phyloP scores from a whole-genome alignment of 92 coral and sea anemone genomes.

The Paragorgia papillata region DNA sequence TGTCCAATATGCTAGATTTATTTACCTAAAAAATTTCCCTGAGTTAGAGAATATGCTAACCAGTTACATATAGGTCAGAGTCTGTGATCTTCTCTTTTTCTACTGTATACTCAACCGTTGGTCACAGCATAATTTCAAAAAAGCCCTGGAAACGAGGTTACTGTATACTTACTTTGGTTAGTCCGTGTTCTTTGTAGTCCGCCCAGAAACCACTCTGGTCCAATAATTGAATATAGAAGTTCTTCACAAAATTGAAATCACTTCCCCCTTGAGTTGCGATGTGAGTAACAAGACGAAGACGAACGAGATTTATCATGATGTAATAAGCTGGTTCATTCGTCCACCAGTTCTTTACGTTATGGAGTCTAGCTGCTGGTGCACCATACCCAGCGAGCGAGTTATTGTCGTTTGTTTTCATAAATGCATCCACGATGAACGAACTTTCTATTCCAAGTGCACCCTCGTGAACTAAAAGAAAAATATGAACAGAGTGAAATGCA shows the following conservation, averaged over 20 bases:
- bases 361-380: not conserved
- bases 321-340: not conserved
- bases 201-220: not conserved
- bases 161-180: not conserved
- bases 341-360: not conserved
- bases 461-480: not conserved
- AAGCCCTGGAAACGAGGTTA: not conserved
- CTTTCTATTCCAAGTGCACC: slow-evolving; percentile 12
- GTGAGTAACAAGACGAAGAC: slow-evolving; percentile 4
- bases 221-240: not conserved
- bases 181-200: slow-evolving; percentile 6
- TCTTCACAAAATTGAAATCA: not conserved
- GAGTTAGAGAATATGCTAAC: no score
- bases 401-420: not conserved
- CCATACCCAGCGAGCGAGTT: not conserved
- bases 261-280: slow-evolving; percentile 27
- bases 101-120: no score
- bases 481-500: no score
- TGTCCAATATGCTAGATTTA: no score
- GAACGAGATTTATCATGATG: not conserved
- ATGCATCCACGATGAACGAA: not conserved
- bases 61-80: no score
- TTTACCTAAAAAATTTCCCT: no score
- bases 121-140: no score
- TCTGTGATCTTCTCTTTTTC: no score